A percentile compares a stretch with the other conserved stretches of the same genome.
These are phyloP conservation scores for Acipenser ruthenus DNA, from an alignment of 2,797 vertebrate species.

Conservation along the genomic window DNA sequence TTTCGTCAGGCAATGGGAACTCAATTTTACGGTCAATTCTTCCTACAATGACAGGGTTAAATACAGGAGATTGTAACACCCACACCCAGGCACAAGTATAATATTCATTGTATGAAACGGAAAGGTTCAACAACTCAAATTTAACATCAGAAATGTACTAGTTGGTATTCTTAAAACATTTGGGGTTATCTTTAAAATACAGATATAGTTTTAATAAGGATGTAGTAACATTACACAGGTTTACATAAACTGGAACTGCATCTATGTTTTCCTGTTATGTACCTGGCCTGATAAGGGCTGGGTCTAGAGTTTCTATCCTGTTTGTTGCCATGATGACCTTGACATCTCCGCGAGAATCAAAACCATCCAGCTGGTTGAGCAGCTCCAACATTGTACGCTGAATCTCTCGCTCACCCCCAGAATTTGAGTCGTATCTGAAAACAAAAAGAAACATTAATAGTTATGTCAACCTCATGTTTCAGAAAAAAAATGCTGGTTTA, in stretches of 20 bases:
- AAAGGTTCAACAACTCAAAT: no score
- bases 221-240: no score
- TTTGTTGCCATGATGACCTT: constrained; percentile 99
- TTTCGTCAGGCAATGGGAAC: constrained; percentile 91
- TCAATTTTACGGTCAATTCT: constrained; percentile 94
- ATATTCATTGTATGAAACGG: no score
- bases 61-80: neutral
- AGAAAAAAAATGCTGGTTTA: neutral
- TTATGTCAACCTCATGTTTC: neutral
- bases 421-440: constrained; percentile 89
- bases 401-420: constrained; percentile 90
- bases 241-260: neutral
- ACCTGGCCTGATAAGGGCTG: constrained; percentile 94
- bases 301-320: constrained; percentile 92
- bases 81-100: neutral
- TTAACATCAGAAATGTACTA: no score
- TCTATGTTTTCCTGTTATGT: neutral
- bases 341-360: constrained; percentile 90
- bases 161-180: no score
- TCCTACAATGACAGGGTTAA: constrained; percentile 49
- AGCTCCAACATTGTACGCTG: constrained; percentile 96
- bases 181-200: no score
- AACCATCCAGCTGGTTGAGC: constrained; percentile 91
- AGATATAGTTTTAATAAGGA: no score
- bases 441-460: neutral